phyloP scores from a whole-genome alignment of 2,113 vertebrate genomes.

The Actenoides lindsayi region DNA sequence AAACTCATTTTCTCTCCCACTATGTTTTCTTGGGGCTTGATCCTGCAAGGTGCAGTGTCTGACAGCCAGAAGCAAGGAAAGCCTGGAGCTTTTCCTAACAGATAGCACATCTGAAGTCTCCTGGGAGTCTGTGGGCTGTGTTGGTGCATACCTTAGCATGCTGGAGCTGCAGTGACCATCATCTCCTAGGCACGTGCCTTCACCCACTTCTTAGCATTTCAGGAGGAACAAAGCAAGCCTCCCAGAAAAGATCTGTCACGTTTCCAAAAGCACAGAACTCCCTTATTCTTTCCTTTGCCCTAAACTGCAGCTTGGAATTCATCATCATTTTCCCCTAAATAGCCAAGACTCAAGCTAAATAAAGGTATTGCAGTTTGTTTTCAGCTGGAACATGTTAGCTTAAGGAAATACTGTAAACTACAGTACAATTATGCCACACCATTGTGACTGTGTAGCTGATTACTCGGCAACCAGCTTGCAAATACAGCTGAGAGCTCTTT shows the following conservation, averaged over 20 bases:
- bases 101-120: background rate
- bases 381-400: background rate
- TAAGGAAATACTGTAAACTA: background rate
- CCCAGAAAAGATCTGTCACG: background rate
- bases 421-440: background rate
- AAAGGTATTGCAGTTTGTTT: background rate
- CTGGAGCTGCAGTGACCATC: background rate
- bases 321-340: background rate
- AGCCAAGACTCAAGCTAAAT: background rate
- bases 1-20: background rate
- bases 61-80: background rate
- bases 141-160: rapidly evolving
- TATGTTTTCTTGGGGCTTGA: background rate
- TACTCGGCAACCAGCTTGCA: background rate
- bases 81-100: background rate
- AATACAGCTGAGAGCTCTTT: background rate
- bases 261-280: background rate
- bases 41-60: background rate
- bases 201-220: background rate
- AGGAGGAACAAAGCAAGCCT: background rate
- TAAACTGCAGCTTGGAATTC: background rate
- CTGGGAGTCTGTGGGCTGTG: background rate
- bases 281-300: background rate
- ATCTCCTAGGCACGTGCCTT: rapidly evolving
- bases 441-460: background rate